phyloP scores from a whole-genome alignment of 2,113 vertebrate genomes.

The Syrmaticus mikado region DNA sequence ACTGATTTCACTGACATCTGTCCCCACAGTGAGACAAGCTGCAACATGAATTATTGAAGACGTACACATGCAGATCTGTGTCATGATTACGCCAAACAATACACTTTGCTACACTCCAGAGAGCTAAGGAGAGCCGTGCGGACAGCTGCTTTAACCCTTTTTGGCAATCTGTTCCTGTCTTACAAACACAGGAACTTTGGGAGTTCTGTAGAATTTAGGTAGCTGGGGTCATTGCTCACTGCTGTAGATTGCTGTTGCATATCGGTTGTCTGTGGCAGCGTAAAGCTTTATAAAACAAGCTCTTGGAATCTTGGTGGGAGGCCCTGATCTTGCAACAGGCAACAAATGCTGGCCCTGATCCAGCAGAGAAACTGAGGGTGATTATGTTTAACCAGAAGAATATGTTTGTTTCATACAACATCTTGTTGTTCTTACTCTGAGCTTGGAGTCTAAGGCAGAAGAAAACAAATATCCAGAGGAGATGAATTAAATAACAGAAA shows the following conservation, averaged over 20 bases:
- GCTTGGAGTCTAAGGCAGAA: background rate
- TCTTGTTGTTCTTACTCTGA: background rate
- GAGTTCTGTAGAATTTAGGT: background rate
- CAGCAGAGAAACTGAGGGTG: background rate
- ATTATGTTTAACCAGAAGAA: too few relatives aligned
- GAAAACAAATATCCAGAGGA: background rate
- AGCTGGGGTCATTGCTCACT: background rate
- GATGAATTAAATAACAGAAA: background rate
- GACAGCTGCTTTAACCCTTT: slow-evolving; percentile 78
- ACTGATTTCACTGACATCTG: slow-evolving; percentile 94
- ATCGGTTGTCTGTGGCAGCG: too few relatives aligned
- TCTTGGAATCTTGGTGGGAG: background rate
- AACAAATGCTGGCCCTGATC: fast-evolving
- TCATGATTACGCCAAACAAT: slow-evolving; percentile 78
- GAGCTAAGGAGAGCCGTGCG: slow-evolving; percentile 47
- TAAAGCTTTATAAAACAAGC: background rate
- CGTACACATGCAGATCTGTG: slow-evolving; percentile 80
- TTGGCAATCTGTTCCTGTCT: slow-evolving; percentile 68
- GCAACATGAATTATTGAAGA: slow-evolving; percentile 87
- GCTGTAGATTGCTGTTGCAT: background rate
- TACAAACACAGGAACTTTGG: slow-evolving; percentile 17
- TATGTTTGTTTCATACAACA: too few relatives aligned
- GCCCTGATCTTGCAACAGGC: fast-evolving
- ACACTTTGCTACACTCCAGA: slow-evolving; percentile 69
- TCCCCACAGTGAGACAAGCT: slow-evolving; percentile 88